Conservation (phyloP, 2,888 invertebrate genomes). For the Oscheius sp. region DNA sequence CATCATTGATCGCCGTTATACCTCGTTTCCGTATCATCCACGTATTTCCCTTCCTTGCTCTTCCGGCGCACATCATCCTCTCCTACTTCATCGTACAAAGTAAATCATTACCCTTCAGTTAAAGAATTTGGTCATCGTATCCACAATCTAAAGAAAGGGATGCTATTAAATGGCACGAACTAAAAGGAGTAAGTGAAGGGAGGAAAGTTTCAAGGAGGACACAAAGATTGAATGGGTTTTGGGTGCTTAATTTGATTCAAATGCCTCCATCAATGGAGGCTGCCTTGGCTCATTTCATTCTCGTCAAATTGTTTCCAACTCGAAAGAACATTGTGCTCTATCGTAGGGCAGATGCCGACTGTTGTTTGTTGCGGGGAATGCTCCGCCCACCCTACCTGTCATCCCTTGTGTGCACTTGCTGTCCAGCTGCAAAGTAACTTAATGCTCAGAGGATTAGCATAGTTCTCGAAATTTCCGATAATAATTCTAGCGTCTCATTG, state of each 20-base stretch:
- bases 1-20: background rate
- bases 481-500: no score
- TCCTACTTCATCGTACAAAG: background rate
- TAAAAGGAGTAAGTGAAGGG: conserved; percentile 17
- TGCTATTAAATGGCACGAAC: conserved; percentile 11
- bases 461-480: background rate
- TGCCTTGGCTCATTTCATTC: conserved; percentile 21
- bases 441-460: background rate
- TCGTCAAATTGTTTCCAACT: conserved; percentile 20
- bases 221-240: conserved; percentile 17
- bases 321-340: background rate
- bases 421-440: background rate
- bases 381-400: conserved; percentile 23
- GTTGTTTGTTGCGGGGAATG: conserved; percentile 19
- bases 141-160: background rate
- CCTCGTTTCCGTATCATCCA: conserved; percentile 15
- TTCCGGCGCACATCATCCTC: conserved; percentile 22
- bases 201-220: background rate
- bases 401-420: conserved; percentile 11
- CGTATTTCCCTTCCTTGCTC: background rate
- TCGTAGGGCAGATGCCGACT: background rate
- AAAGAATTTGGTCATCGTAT: background rate
- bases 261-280: conserved; percentile 24
- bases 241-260: conserved; percentile 30
- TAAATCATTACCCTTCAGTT: conserved; percentile 1